phyloP scores from a whole-genome alignment of 1,140 invertebrate genomes.

The Caenorhabditis tropicalis region DNA sequence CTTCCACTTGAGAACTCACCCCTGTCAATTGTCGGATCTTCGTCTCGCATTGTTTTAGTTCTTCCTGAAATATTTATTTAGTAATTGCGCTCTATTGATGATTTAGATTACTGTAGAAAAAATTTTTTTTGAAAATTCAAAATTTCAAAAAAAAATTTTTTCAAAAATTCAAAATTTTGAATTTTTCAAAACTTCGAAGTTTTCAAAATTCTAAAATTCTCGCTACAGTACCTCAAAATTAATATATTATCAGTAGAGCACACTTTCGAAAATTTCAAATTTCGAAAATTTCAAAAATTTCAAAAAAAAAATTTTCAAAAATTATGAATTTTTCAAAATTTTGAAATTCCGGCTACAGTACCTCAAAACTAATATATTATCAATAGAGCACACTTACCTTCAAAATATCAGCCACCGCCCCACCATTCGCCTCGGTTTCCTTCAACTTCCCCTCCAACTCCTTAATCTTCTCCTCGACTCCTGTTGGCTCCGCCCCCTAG shows the following conservation, averaged over 20 bases:
- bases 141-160: no score
- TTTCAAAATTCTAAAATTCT: neutral
- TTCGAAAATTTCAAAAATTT: no score
- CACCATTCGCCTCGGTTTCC: neutral
- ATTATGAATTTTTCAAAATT: neutral
- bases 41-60: constrained; percentile 48
- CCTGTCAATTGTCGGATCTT: constrained; percentile 49
- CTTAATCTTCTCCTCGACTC: neutral
- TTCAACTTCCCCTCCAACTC: neutral
- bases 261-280: no score
- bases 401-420: neutral
- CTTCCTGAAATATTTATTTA: constrained; percentile 40
- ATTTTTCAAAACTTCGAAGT: no score
- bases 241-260: neutral
- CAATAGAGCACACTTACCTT: neutral
- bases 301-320: no score
- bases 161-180: no score
- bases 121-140: no score
- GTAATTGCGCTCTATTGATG: neutral
- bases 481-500: neutral
- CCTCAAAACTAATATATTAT: no score
- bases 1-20: neutral
- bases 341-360: no score
- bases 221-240: no score
- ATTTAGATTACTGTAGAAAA: no score